Conservation (phyloP, 2,888 invertebrate genomes). For the Elegia similella region DNA sequence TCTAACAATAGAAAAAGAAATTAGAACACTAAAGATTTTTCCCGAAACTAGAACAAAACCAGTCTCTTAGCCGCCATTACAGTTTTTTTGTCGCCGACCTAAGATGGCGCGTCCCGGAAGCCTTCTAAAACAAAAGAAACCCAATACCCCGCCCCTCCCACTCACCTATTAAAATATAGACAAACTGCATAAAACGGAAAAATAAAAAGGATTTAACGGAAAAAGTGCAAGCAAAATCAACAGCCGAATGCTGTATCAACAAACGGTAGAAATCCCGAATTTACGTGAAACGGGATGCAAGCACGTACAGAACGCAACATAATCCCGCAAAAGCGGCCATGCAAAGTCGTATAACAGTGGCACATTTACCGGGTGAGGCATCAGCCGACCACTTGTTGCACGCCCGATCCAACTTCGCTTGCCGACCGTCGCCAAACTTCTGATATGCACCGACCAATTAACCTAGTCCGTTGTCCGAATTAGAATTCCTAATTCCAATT, state of each 20-base stretch:
- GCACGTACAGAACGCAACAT: conserved; percentile 51
- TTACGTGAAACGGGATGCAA: conserved; percentile 37
- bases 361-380: conserved; percentile 77
- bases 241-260: conserved; percentile 46
- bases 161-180: conserved; percentile 34
- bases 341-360: conserved; percentile 73
- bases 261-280: conserved; percentile 56
- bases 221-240: conserved; percentile 35
- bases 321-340: conserved; percentile 70
- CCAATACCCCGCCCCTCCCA: conserved; percentile 64
- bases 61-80: conserved; percentile 68
- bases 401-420: conserved; percentile 57
- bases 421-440: conserved; percentile 50
- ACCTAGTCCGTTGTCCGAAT: conserved; percentile 39
- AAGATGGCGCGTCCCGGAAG: conserved; percentile 72
- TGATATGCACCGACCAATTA: conserved; percentile 51
- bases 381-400: conserved; percentile 77
- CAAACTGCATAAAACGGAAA: conserved; percentile 22
- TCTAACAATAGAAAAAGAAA: background rate
- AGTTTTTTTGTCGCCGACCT: conserved; percentile 72
- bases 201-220: conserved; percentile 23
- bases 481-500: conserved; percentile 39
- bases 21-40: conserved; percentile 22
- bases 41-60: conserved; percentile 50
- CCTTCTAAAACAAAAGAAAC: conserved; percentile 76